Base-by-base conservation (phyloP, 2,113 vertebrate species). In the Rafetus swinhoei region DNA sequence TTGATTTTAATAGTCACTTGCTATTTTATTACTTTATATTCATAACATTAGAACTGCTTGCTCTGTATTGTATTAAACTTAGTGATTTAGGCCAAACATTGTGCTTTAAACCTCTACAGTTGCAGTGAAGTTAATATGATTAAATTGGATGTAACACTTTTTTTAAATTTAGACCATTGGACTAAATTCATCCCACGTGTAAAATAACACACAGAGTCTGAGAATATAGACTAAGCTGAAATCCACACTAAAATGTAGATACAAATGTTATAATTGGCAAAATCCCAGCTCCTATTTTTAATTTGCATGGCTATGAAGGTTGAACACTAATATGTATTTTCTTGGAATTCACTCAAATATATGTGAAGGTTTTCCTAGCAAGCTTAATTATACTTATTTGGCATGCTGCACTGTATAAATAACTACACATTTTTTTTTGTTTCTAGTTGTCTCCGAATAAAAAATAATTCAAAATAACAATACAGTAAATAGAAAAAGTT, bases 61-160 rank as follows among this genome's bases (percentile, higher is more conserved):
- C 91, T 88, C 77, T 80, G 35, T 88, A 92, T 55, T 87, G 22
- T 74, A 39, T 93, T 87, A 89, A 27, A 93, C 79, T 94, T 82
- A 91, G 84, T 65, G 88, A 87, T 91, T 96, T 92, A 80, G 62
- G 93, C 92, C 91, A 95, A 95, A 94, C 87, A 95, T 25, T 95
- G 77, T 82, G 77, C 62, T 94, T 93, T 94, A 92, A 85, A 89
- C 77, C 86, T 93, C 57, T 59, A 72, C 25, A 90, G 88, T 85
- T 45, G 9, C 82, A 91, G 27, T 94, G 90, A 93, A 91, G 57
- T 91, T 91, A 95, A 87, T 96, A 80, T 79, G 84, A 95, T 91
- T 95, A 88, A 52, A 79, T 93, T 90, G 90, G 59, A 82, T 74
- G 91, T 80, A 90, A 95, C 91, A 65, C 35, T 84, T 59, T 65